Evolutionary conservation across 2,797 vertebrate species (phyloP).

Genomic region (Smutsia temminckii): DNA sequence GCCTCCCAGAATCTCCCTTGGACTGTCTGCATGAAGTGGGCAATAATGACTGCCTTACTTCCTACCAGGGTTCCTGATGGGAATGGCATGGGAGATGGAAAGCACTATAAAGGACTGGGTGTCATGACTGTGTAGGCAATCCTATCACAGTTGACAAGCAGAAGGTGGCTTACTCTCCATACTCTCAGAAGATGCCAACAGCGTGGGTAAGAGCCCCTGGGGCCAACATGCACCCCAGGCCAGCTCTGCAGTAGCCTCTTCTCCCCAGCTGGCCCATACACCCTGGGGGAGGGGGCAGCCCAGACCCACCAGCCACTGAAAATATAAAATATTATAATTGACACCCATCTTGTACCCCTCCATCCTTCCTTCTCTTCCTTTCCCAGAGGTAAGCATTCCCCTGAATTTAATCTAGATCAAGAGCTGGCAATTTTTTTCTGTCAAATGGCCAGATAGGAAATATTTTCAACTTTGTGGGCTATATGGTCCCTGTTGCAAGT

Average conservation of each 20-base stretch:
- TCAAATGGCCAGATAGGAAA: background rate
- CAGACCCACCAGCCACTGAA: background rate
- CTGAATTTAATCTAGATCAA: background rate
- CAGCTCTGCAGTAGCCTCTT: background rate
- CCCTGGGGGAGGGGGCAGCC: background rate
- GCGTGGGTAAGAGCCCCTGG: background rate
- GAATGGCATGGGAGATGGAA: background rate
- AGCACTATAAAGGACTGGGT: background rate
- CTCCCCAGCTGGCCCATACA: background rate
- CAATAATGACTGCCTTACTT: background rate
- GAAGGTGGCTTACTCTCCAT: background rate
- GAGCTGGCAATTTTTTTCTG: background rate
- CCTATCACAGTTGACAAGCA: background rate
- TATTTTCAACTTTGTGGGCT: background rate
- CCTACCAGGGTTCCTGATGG: background rate
- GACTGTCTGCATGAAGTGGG: background rate
- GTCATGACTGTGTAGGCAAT: background rate
- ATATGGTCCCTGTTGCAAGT: background rate
- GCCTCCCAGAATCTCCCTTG: background rate
- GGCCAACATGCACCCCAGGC: too few species aligned
- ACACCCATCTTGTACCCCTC: rapidly evolving
- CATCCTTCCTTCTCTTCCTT: background rate
- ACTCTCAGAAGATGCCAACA: background rate
- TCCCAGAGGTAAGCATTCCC: background rate
- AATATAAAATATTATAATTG: background rate